Evolutionary conservation across 2,888 invertebrate genomes (phyloP).

Genomic region (Neoaliturus tenellus): DNA sequence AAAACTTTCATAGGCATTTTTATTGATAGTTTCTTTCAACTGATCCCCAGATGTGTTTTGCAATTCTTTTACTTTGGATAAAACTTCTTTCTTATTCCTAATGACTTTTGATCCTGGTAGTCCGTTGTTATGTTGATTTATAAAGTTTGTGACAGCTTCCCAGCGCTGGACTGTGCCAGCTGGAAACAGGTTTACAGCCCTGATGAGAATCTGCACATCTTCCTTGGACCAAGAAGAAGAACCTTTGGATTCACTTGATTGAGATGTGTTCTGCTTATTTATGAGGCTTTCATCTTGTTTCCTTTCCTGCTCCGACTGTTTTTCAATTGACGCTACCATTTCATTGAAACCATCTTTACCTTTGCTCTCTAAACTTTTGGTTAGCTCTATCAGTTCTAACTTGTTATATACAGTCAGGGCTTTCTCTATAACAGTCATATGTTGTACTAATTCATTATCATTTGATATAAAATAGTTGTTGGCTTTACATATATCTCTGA

Average conservation of each 20-base stretch:
- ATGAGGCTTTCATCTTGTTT: constrained; percentile 72
- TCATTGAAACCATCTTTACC: constrained; percentile 81
- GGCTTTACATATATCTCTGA: constrained; percentile 87
- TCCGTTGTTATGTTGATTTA: constrained; percentile 87
- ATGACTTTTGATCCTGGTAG: constrained; percentile 73
- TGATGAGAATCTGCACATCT: constrained; percentile 93
- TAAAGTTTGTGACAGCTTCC: constrained; percentile 96
- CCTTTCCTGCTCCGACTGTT: constrained; percentile 86
- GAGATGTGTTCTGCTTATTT: constrained; percentile 61
- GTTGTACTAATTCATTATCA: constrained; percentile 83
- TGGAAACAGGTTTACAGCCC: constrained; percentile 98
- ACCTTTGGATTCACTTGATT: constrained; percentile 52
- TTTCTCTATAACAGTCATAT: constrained; percentile 95
- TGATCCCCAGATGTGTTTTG: constrained; percentile 90
- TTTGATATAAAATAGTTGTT: constrained; percentile 85
- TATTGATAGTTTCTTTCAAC: constrained; percentile 92
- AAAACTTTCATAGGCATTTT: constrained; percentile 94
- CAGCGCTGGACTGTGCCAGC: constrained; percentile 95
- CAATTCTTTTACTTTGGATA: constrained; percentile 96
- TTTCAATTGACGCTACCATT: constrained; percentile 83
- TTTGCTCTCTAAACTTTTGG: constrained; percentile 80
- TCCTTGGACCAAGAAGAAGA: constrained; percentile 87
- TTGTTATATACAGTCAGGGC: constrained; percentile 88
- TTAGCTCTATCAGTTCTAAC: constrained; percentile 84
- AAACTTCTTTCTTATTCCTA: constrained; percentile 92